Evolutionary conservation across 2,113 vertebrate genomes (phyloP).

Genomic region (Naja naja): DNA sequence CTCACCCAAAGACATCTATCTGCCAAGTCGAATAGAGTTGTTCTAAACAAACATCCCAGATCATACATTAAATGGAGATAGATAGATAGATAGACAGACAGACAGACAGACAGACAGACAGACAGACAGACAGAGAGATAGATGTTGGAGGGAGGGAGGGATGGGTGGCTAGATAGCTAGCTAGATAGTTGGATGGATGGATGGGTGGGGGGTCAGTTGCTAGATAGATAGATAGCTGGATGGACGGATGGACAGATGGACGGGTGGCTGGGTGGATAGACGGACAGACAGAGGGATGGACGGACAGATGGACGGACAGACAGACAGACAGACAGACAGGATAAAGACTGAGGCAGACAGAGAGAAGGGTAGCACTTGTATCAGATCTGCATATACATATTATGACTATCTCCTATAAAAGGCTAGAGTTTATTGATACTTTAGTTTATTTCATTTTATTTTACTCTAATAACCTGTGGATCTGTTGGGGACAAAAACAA

Average conservation of each 20-base stretch:
- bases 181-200: no score
- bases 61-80: not conserved
- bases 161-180: no score
- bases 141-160: no score
- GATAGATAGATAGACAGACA: no score
- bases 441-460: not conserved
- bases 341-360: not conserved
- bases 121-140: no score
- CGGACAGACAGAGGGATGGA: fast-evolving
- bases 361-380: not conserved
- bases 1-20: not conserved
- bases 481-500: not conserved
- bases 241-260: no score
- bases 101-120: no score
- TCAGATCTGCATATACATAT: not conserved
- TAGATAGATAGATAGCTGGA: no score
- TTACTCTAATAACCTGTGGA: not conserved
- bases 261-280: fast-evolving
- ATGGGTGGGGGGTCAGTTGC: no score
- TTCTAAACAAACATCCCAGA: not conserved
- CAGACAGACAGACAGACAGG: no score
- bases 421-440: not conserved
- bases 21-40: not conserved
- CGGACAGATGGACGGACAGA: no score
- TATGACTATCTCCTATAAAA: not conserved